Evolutionary conservation across 1,140 invertebrate genomes (phyloP).

Genomic region (Temnothorax nylanderi): DNA sequence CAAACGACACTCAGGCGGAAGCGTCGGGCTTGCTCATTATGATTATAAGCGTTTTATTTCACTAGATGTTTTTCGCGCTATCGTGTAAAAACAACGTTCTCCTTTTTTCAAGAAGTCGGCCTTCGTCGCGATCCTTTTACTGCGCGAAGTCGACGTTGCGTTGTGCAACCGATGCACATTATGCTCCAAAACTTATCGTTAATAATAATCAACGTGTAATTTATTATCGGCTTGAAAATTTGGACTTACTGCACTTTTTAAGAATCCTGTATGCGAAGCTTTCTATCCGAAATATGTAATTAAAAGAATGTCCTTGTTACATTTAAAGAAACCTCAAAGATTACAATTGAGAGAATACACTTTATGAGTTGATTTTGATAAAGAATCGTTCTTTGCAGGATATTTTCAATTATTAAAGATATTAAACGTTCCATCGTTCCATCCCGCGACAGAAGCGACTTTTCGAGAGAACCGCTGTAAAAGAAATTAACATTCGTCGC

Average conservation of each 20-base stretch:
- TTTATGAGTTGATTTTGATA: background rate
- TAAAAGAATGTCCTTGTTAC: background rate
- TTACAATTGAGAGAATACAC: background rate
- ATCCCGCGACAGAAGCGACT: no score
- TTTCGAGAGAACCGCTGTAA: background rate
- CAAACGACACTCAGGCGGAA: background rate
- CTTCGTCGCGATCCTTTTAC: constrained; percentile 9
- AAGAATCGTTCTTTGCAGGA: background rate
- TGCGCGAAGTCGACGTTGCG: background rate
- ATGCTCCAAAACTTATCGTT: background rate
- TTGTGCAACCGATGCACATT: background rate
- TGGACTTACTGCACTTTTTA: background rate
- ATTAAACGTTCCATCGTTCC: background rate
- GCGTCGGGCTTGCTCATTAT: constrained; percentile 50
- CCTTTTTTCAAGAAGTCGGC: constrained; percentile 23
- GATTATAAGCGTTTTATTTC: constrained; percentile 36
- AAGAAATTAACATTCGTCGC: constrained; percentile 79
- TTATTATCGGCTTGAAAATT: background rate
- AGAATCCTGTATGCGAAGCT: background rate
- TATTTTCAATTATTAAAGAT: background rate
- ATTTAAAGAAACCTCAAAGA: background rate
- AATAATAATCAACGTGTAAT: background rate
- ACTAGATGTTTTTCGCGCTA: constrained; percentile 41
- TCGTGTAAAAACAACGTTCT: constrained; percentile 39
- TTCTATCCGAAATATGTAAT: background rate